A percentile compares a stretch with the other conserved stretches of the same genome.
phyloP scores from a whole-genome alignment of 2,797 vertebrate genomes.

The Rhinophrynus dorsalis region DNA sequence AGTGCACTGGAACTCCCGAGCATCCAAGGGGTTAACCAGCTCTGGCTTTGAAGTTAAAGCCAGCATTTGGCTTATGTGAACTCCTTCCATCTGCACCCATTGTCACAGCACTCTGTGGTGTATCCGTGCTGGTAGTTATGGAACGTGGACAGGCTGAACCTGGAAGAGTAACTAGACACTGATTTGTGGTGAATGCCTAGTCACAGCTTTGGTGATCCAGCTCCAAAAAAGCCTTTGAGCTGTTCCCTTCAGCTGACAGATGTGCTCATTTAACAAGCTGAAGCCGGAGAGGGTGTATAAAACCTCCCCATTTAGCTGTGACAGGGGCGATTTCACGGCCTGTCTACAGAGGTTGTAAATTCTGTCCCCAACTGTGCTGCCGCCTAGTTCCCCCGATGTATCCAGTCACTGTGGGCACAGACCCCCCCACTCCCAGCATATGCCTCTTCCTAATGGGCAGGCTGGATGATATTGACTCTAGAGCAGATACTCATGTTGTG shows the following conservation, averaged over 20 bases:
- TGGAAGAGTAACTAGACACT: slow-evolving; percentile 39
- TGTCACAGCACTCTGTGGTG: no score
- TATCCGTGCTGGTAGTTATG: no score
- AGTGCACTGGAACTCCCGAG: no score
- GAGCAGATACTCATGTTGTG: slow-evolving; percentile 5
- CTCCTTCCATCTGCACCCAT: no score
- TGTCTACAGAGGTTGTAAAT: slow-evolving; percentile 70
- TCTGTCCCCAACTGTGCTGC: slow-evolving; percentile 52
- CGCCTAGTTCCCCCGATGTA: slow-evolving; percentile 64
- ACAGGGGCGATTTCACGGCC: slow-evolving; percentile 72
- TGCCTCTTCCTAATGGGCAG: slow-evolving; percentile 27
- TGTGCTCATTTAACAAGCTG: slow-evolving; percentile 63
- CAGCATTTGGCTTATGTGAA: no score
- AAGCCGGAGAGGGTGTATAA: slow-evolving; percentile 59
- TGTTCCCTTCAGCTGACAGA: slow-evolving; percentile 53
- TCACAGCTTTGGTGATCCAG: slow-evolving; percentile 61
- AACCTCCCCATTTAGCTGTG: slow-evolving; percentile 66
- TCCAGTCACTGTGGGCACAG: slow-evolving; percentile 49
- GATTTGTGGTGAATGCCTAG: slow-evolving; percentile 43
- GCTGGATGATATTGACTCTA: slow-evolving; percentile 30
- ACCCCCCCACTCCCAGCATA: slow-evolving; percentile 43
- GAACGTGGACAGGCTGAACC: slow-evolving; percentile 15
- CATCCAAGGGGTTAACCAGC: no score
- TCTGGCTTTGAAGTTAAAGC: no score
- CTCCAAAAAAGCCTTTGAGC: slow-evolving; percentile 42